Evolutionary conservation across 1,140 invertebrate species (phyloP).

Genomic region (Gryon sp.): DNA sequence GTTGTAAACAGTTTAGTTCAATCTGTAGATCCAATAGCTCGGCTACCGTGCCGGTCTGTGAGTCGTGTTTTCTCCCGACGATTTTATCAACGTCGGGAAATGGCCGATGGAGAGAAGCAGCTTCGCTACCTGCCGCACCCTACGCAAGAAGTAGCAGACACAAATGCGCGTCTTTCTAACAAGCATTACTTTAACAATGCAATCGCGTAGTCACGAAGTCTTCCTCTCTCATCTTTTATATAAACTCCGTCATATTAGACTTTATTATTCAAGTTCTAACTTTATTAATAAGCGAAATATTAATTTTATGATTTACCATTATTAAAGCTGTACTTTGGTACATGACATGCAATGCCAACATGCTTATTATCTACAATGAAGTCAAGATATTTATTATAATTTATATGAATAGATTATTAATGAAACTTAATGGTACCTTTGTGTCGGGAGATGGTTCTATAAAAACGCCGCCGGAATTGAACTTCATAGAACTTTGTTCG

Average conservation of each 20-base stretch:
- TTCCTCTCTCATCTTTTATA: conserved; percentile 52
- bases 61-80: conserved; percentile 72
- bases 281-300: conserved; percentile 4
- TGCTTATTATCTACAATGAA: conserved; percentile 7
- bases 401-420: background rate
- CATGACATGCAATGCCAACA: background rate
- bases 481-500: conserved; percentile 84
- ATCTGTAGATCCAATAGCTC: conserved; percentile 96
- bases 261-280: conserved; percentile 1
- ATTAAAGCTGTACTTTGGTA: no score
- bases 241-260: conserved; percentile 2
- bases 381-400: conserved; percentile 2
- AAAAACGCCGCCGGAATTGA: conserved; percentile 70
- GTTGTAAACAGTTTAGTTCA: conserved; percentile 93
- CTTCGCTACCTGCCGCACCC: conserved; percentile 75
- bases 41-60: conserved; percentile 81
- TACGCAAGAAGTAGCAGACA: conserved; percentile 68
- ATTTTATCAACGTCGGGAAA: conserved; percentile 71
- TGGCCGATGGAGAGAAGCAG: conserved; percentile 69
- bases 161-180: conserved; percentile 63
- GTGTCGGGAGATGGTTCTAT: conserved; percentile 75
- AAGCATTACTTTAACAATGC: conserved; percentile 47
- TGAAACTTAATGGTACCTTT: conserved; percentile 68
- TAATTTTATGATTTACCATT: background rate
- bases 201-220: conserved; percentile 45